phyloP scores from a whole-genome alignment of 2,888 invertebrate species.

The Tachina grossa region DNA sequence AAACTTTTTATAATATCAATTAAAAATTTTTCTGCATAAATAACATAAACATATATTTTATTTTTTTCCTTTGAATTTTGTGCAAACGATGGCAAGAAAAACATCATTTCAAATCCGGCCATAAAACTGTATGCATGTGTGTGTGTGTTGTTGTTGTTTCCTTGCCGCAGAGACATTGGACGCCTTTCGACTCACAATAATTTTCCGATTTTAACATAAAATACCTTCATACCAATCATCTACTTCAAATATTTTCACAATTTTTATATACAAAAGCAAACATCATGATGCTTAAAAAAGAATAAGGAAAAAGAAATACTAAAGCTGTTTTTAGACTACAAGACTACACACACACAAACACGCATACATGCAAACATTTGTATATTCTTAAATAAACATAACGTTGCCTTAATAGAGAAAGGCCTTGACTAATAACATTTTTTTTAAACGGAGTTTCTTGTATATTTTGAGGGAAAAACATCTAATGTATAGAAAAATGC shows the following conservation, averaged over 20 bases:
- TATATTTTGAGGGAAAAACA: too few relatives aligned
- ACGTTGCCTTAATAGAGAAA: neutral
- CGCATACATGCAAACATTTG: neutral
- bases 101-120: constrained; percentile 17
- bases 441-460: too few relatives aligned
- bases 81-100: constrained; percentile 1
- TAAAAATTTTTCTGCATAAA: neutral
- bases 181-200: constrained; percentile 34
- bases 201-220: constrained; percentile 44
- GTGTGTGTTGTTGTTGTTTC: neutral
- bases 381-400: neutral
- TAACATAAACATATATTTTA: neutral
- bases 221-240: constrained; percentile 44
- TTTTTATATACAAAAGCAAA: constrained; percentile 47
- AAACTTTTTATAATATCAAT: neutral
- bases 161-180: constrained; percentile 46
- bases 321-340: constrained; percentile 20
- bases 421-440: too few relatives aligned
- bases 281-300: constrained; percentile 13
- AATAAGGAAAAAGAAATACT: neutral
- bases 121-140: constrained; percentile 15
- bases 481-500: too few relatives aligned
- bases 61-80: neutral
- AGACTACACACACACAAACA: neutral
- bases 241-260: constrained; percentile 55